Base-by-base conservation (phyloP, 1,140 invertebrate genomes). In the Dolichoris vasculosae region DNA sequence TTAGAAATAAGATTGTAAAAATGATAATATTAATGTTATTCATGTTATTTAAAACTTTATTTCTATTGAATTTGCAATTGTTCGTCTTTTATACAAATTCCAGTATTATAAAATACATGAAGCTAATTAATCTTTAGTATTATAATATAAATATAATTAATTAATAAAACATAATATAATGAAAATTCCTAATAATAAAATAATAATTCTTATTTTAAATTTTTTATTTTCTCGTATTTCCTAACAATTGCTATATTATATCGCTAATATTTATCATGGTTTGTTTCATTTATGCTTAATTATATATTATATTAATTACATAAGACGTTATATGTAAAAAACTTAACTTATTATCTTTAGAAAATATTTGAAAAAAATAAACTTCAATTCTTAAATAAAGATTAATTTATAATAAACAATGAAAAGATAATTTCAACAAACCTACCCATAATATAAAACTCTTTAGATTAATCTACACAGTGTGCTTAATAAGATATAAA, bases 151-250 rank as follows among this genome's bases (percentile, higher is more conserved):
- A 67, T 67, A 13, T 32, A 32, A 35, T 35, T 30, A 67, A 32
- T 32, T 0, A 32, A 6, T 15, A 32, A 0, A 32, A 32, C 3
- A 4, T 67, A 67, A 67, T 35, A 67, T 35, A 67, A 35, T 9
- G 4, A 32, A 67, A 35, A 67, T 3, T 0, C 8, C 8, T 35
- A 32, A 4, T 26, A 4, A 17, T 30, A 30, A 6, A 30, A 64
- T 64, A 64, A 71, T 40, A 71, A 43, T 64, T 1, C 0, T 13
- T 67, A 15, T 78, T 78, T 35, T 64, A n/a, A 84, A 77, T 67
- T 73, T 85, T 32, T 30, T 40, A 73, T 71, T 79, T 75, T 85
- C 83, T 85, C 64, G 23, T 59, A 80, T 46, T 64, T 75, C 38
- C 55, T 69, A 2, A 69, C 26, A n/a, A 40, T 40, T 77, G n/a